Evolutionary conservation across 2,797 vertebrate genomes (phyloP), one percentile per base, ranked within the genome.

Genomic region (Hybognathus amarus): DNA sequence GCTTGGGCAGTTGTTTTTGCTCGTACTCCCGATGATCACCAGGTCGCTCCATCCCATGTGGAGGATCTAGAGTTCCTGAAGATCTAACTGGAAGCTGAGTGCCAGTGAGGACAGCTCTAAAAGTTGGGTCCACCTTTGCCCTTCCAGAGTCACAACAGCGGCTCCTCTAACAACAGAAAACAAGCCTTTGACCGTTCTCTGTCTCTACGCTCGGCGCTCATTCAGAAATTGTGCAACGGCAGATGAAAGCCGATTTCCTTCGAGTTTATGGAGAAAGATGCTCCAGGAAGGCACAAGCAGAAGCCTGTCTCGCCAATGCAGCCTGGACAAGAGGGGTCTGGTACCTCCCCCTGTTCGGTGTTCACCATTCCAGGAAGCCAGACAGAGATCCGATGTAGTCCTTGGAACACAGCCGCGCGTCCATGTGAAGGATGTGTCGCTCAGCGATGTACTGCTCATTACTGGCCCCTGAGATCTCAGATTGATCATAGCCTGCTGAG

Each of bases 401-500:
- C 61, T 76, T 15, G 54, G n/a, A n/a, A n/a, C n/a, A 76, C 54
- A 40, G 52, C n/a, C 83, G 81, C 1, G 67, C 71, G 3, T n/a
- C n/a, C 22, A 47, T 66, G 36, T 22, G n/a, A 68, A 13, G 52
- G 81, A 9, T n/a, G 30, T 77, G 5, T 61, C 38, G 2, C 56
- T 77, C 18, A 85, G 83, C 1, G 8, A 82, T 42, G 22, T 73
- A 15, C 12, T 87, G 6, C 54, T n/a, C n/a, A n/a, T 85, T 9
- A 85, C 30, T 33, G 79, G 79, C 12, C 73, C 79, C n/a, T n/a
- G n/a, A n/a, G n/a, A n/a, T n/a, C n/a, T n/a, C n/a, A n/a, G n/a
- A n/a, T n/a, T 3, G 22, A 82, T n/a, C 18, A 77, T 15, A 64
- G 6, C 4, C 66, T 85, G 36, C 13, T 85, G n/a, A 9, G 50